These are phyloP conservation scores for Palythoa grandiflora DNA, from an alignment of 92 coral and sea anemone genomes.

Conservation along the genomic window DNA sequence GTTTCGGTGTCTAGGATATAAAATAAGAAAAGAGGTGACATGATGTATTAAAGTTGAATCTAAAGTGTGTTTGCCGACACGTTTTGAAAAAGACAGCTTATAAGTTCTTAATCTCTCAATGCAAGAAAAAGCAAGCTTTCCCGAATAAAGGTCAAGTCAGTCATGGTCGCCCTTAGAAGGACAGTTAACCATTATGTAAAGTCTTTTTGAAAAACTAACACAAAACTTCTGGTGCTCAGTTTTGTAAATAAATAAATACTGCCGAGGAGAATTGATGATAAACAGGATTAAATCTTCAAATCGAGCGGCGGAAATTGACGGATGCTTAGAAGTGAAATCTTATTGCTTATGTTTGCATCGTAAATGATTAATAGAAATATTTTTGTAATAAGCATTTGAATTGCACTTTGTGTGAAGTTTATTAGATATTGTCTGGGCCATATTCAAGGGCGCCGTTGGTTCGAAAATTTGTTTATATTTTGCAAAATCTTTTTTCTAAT, in stretches of 20 bases:
- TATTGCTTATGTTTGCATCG: conserved; percentile 9
- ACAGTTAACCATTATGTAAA: conserved; percentile 15
- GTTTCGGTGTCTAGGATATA: conserved; percentile 42
- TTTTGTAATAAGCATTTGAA: conserved; percentile 26
- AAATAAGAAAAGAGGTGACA: conserved; percentile 33
- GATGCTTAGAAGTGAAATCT: conserved; percentile 38
- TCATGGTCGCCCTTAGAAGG: conserved; percentile 1
- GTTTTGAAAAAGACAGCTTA: background rate
- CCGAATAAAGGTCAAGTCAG: conserved; percentile 23
- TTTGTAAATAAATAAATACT: conserved; percentile 42
- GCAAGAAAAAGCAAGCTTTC: background rate
- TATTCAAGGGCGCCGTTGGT: conserved; percentile 18
- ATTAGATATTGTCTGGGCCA: conserved; percentile 37
- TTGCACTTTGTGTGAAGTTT: conserved; percentile 28
- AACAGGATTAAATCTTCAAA: conserved; percentile 50
- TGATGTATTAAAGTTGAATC: conserved; percentile 28
- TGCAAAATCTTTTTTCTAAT: conserved; percentile 11
- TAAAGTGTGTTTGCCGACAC: conserved; percentile 46
- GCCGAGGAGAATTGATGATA: conserved; percentile 36
- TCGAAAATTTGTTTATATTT: conserved; percentile 20
- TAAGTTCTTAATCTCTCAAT: conserved; percentile 35
- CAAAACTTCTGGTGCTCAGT: conserved; percentile 39
- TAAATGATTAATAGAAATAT: conserved; percentile 44
- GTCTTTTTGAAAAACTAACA: conserved; percentile 51
- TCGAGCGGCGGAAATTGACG: conserved; percentile 52